Evolutionary conservation across 2,113 vertebrate genomes (phyloP), one percentile per base, ranked within the genome.

Genomic region (Platichthys flesus): DNA sequence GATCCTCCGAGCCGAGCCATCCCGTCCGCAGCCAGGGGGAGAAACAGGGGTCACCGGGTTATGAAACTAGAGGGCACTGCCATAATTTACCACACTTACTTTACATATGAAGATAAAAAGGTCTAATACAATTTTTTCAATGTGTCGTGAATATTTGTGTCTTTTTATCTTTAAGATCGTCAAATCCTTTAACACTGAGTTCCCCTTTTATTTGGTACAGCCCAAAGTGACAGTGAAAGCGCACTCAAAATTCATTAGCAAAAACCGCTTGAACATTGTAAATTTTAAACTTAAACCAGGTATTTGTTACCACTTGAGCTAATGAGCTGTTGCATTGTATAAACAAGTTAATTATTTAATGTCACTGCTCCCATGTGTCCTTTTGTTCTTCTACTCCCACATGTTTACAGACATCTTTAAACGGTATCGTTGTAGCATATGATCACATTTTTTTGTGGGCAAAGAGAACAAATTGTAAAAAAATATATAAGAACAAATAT

Each of bases 1-100:
- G 85, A 90, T 82, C 88, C 26, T 62, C 40, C 82, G 86, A 91
- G 5, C 51, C 7, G 81, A 86, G 88, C 93, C 91, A 94, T 86
- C 28, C 64, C 54, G 0, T 1, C 16, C 3, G 13, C 5, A 18
- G 15, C 1, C 16, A 24, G 58, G 79, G 74, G 90, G 71, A 24
- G 13, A 71, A 88, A 0, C 4, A 3, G 4, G 47, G 2, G 14
- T 13, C 20, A 2, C 9, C 7, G 10, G 23, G 8, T 58, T 0
- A 26, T 15, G 0, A 10, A 73, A 15, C 40, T 20, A 16, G 15
- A 0, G 26, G 0, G 28, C 2, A 7, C 0, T 0, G 2, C 1
- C 12, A 21, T 0, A 14, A 6, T 52, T 24, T 37, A 0, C 4
- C 0, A 13, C 4, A 56, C 6, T 31, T 31, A 0, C 35, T n/a